Base-by-base conservation (phyloP, 2,797 vertebrate species). In the Tarsius wallacei region DNA sequence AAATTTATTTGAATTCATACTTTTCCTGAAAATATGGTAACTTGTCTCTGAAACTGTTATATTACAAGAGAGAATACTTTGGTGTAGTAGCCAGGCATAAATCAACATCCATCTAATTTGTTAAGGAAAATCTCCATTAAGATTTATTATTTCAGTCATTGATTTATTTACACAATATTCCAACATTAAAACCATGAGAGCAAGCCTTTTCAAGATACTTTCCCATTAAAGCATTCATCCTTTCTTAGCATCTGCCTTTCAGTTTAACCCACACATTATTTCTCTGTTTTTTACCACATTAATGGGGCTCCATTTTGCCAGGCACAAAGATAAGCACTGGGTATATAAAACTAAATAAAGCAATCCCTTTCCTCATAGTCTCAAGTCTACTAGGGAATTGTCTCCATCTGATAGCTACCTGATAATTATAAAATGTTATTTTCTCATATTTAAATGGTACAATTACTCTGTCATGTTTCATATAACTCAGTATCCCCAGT, bases 181-280 rank as follows among this genome's bases (percentile, higher is more conserved):
- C 28, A 90, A 80, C 31, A 59, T 90, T 68, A 82, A 88, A 86
- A 71, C 33, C 28, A 87, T 83, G 26, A 87, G 31, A 95, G 26
- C 49, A 93, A 78, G 57, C 1, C 12, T 63, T 82, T 87, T 53
- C 82, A 73, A 53, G 7, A 61, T 33, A 74, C 10, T 49, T 83
- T 91, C 13, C 28, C 42, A 49, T 85, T 78, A 61, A 80, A 86
- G 17, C 36, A 8, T 85, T 49, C 33, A 78, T 80, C 13, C 70
- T 17, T 73, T 49, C 64, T 64, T 87, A 19, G 31, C 5, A 78
- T 3, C 49, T 82, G 13, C 15, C n/a, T 24, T 76, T 33, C 53
- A 51, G 31, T 51, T 68, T 42, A 86, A 31, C 15, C 55, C 28
- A 71, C 5, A 68, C 9, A 36, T 33, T n/a, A 70, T 70, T 42